Percentiles rank a stretch among this genome's conserved stretches.
phyloP scores from a whole-genome alignment of 2,888 invertebrate genomes.

The Argyra leucocephala region DNA sequence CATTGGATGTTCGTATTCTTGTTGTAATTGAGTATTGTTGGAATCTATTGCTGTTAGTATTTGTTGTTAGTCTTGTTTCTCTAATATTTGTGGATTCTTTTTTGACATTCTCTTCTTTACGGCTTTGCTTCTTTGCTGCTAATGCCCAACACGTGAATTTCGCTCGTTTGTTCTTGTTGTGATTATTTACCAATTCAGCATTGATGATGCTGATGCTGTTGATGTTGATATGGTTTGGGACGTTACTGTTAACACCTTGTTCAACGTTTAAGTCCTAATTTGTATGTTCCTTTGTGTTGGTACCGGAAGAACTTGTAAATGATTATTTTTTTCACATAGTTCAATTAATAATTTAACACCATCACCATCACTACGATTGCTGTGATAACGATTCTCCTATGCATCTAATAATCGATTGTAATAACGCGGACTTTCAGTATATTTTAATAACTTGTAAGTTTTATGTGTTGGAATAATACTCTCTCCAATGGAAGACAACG shows the following conservation, averaged over 20 bases:
- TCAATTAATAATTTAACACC: constrained; percentile 54
- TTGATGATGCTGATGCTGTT: background rate
- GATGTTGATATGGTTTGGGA: background rate
- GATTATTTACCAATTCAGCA: background rate
- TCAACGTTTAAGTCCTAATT: constrained; percentile 34
- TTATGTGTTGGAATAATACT: constrained; percentile 73
- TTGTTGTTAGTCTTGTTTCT: background rate
- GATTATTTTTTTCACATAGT: constrained; percentile 60
- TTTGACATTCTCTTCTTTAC: background rate
- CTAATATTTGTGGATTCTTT: background rate
- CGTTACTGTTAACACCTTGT: background rate
- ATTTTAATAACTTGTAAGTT: constrained; percentile 69
- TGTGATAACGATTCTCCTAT: constrained; percentile 71
- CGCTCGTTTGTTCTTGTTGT: background rate
- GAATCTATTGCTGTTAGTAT: background rate
- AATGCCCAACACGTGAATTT: background rate
- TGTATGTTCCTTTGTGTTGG: constrained; percentile 48
- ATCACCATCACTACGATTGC: constrained; percentile 46
- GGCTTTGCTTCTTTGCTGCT: constrained; percentile 36
- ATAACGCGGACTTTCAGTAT: constrained; percentile 73
- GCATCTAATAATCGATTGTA: constrained; percentile 87
- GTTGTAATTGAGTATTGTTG: background rate
- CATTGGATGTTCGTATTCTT: background rate
- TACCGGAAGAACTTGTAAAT: constrained; percentile 58
- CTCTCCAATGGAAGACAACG: constrained; percentile 60